A percentile compares a stretch with the other conserved stretches of the same genome.
phyloP scores from a whole-genome alignment of 2,797 vertebrate genomes.

The Catharus ustulatus region DNA sequence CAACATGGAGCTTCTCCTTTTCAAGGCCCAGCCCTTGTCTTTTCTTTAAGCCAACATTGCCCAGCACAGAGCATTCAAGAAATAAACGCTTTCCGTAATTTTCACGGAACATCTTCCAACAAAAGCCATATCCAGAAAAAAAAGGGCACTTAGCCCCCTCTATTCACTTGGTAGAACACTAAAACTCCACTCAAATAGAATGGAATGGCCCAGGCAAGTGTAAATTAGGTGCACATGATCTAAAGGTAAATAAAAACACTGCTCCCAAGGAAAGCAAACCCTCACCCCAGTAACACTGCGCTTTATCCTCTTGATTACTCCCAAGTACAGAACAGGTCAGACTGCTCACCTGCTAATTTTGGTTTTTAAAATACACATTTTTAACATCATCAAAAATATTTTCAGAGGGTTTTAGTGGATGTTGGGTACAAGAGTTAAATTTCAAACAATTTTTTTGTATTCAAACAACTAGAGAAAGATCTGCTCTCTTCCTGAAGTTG shows the following conservation, averaged over 20 bases:
- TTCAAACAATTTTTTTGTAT: background rate
- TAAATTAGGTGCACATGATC: background rate
- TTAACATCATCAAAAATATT: fast-evolving
- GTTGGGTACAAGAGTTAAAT: background rate
- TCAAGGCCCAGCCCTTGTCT: background rate
- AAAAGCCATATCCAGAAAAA: background rate
- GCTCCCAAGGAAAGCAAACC: background rate
- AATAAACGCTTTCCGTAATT: background rate
- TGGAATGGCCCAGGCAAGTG: background rate
- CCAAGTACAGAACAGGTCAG: background rate
- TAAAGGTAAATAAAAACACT: background rate
- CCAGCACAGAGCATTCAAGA: background rate
- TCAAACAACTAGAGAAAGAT: background rate
- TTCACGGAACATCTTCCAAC: background rate
- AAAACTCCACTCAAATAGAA: background rate
- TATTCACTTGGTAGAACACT: background rate
- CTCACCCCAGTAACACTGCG: fast-evolving
- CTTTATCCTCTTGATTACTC: background rate
- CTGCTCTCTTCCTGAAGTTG: background rate
- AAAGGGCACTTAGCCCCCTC: background rate
- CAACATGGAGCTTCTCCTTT: background rate
- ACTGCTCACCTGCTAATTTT: background rate
- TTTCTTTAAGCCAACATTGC: background rate
- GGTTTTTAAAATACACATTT: background rate
- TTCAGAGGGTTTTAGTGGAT: background rate